Conservation (phyloP, 2,113 vertebrate genomes). For the Mirza zaza region DNA sequence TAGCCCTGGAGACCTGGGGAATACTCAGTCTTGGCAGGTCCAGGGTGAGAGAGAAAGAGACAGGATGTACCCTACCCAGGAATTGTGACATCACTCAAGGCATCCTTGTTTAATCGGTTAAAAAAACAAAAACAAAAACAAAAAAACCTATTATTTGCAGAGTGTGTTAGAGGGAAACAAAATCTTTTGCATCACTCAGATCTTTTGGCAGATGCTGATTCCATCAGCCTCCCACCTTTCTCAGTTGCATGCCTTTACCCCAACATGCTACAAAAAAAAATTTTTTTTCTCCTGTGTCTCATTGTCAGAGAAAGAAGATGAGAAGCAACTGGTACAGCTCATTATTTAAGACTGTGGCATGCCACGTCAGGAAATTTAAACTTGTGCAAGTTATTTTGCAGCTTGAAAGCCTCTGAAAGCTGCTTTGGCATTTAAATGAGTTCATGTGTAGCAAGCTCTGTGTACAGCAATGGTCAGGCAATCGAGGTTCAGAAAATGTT, state of each 20-base stretch:
- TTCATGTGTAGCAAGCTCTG: background rate
- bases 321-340: background rate
- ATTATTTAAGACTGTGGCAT: background rate
- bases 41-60: background rate
- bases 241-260: background rate
- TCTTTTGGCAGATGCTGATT: background rate
- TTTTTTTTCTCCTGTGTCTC: background rate
- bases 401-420: background rate
- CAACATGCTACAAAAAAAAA: background rate
- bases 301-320: background rate
- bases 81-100: background rate
- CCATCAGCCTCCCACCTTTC: background rate
- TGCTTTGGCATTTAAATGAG: constrained; percentile 6
- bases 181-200: background rate
- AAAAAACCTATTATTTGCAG: background rate
- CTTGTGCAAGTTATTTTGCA: background rate
- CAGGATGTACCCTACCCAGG: background rate
- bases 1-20: background rate
- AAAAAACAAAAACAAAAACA: too few species aligned
- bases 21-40: background rate
- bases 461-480: background rate
- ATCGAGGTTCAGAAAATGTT: background rate
- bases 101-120: background rate
- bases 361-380: background rate
- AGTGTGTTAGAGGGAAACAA: background rate